Percentiles rank a stretch among this genome's conserved stretches.
These are phyloP conservation scores for Irena cyanogastra DNA, from an alignment of 2,113 vertebrate species.

Conservation along the genomic window DNA sequence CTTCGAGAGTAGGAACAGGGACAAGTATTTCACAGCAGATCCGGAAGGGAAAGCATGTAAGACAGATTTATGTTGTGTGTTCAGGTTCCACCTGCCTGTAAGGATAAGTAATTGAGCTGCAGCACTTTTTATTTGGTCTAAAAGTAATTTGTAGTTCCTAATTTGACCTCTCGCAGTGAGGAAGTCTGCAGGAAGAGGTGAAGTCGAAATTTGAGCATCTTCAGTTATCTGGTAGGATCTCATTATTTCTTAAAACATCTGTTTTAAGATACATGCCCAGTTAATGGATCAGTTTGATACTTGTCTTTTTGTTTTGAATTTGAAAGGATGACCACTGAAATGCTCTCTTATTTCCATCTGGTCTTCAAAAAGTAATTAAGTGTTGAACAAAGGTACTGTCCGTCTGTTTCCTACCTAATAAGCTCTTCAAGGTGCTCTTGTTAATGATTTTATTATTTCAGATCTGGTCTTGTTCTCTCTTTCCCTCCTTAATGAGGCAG, in stretches of 20 bases:
- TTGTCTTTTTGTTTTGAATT: background rate
- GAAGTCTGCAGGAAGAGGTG: background rate
- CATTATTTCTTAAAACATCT: background rate
- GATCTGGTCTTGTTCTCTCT: background rate
- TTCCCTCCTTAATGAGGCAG: conserved; percentile 19
- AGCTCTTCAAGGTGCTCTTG: conserved; percentile 11
- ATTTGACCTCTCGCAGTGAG: background rate
- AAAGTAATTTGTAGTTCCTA: background rate
- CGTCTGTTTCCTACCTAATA: conserved; percentile 18
- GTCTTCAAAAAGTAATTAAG: conserved; percentile 11
- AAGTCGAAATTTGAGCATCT: background rate
- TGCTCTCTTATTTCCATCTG: background rate
- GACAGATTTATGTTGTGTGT: background rate
- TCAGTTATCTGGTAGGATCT: background rate
- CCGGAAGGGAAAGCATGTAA: fast-evolving
- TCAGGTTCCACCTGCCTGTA: background rate
- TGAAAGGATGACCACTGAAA: background rate
- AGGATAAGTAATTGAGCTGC: background rate
- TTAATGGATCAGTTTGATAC: background rate
- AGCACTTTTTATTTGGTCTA: background rate
- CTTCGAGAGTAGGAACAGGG: background rate
- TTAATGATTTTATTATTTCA: conserved; percentile 36
- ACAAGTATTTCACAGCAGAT: background rate
- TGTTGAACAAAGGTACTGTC: background rate
- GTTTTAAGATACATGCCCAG: background rate